Base-by-base conservation (phyloP, 2,797 vertebrate genomes). In the Aldrovandia affinis region DNA sequence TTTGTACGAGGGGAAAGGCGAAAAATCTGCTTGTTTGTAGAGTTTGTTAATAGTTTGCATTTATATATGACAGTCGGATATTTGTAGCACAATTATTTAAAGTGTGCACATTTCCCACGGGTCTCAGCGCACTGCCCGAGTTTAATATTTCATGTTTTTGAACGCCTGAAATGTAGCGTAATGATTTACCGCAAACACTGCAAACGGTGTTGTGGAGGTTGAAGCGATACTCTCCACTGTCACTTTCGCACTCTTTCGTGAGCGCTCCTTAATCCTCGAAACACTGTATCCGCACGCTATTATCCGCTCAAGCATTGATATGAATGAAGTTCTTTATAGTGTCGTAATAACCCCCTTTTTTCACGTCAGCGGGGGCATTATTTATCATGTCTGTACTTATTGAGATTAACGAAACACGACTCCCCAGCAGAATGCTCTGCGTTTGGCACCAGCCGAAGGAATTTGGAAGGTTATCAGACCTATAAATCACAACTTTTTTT, bases 391-490 rank as follows among this genome's bases (percentile, higher is more conserved):
- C 86, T 88, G 89, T 86, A 87, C 92, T 94, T 92, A 85, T 87
- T 86, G 88, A 89, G 93, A 93, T 94, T 94, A 94, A 95, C 94
- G 93, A 94, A 92, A 92, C 93, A 92, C 93, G 93, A 92, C 92
- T 93, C 89, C 92, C 87, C 88, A 89, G 83, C 25, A 25, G 89
- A 89, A 91, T 91, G 91, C 92, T 91, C 93, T 90, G 90, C 89
- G 65, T 89, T 81, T 90, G 87, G 89, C 92, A 90, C 88, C 90
- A 89, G 90, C 90, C 83, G 86, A 91, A 92, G 92, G 92, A 92
- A 93, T 93, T 90, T 91, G 92, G 93, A 94, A 94, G 93, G 93
- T 95, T 95, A 95, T 95, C 93, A 89, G 92, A 91, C 91, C 90
- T 88, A 93, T 95, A 94, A 95, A 94, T 95, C 92, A 91, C 83